phyloP scores from a whole-genome alignment of 2,797 vertebrate genomes.

The Moxostoma hubbsi region DNA sequence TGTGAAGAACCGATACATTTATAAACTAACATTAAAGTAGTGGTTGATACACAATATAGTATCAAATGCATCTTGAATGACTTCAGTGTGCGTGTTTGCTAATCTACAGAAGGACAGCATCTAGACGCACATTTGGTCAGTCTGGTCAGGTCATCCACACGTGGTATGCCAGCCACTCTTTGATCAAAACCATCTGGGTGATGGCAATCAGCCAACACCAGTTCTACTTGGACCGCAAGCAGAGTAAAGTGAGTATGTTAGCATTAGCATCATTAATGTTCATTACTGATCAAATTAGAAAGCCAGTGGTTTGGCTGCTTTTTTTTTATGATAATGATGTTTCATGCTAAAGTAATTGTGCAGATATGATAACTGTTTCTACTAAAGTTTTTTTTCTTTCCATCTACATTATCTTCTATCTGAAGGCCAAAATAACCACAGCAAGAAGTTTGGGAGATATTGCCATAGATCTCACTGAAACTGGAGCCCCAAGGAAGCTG shows the following conservation, averaged over 20 bases:
- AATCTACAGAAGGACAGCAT: constrained; percentile 84
- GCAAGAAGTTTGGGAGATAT: constrained; percentile 92
- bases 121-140: constrained; percentile 92
- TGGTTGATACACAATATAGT: background rate
- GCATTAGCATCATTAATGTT: constrained; percentile 1
- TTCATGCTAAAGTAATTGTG: constrained; percentile 51
- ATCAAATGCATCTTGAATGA: background rate
- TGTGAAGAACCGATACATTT: background rate
- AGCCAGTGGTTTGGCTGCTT: background rate
- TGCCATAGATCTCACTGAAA: constrained; percentile 92
- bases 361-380: too few species aligned
- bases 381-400: too few species aligned
- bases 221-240: constrained; percentile 97
- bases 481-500: constrained; percentile 79
- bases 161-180: constrained; percentile 96
- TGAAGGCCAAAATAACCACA: constrained; percentile 89
- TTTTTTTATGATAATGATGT: background rate
- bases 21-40: background rate
- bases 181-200: constrained; percentile 98
- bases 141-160: constrained; percentile 90
- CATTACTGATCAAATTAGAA: background rate
- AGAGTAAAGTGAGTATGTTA: constrained; percentile 91
- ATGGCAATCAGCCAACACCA: constrained; percentile 99
- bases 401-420: background rate
- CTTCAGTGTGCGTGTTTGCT: constrained; percentile 33